phyloP scores from a whole-genome alignment of 2,797 vertebrate species.

The Malacoctenus gilli region DNA sequence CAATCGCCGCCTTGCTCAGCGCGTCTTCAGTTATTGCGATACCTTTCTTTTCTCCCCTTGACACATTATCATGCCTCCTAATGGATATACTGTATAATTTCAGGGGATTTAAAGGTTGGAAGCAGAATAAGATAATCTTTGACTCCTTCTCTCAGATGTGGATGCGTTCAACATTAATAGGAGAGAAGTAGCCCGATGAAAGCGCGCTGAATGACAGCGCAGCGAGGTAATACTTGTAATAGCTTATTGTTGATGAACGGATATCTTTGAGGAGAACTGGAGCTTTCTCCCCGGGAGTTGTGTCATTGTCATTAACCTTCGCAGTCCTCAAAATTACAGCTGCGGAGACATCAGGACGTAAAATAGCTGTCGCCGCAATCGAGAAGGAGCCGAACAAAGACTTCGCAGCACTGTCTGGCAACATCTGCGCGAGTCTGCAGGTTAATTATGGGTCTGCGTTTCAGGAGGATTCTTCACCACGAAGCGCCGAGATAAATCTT shows the following conservation, averaged over 20 bases:
- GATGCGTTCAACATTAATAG: constrained; percentile 43
- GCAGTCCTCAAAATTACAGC: constrained; percentile 51
- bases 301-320: constrained; percentile 71
- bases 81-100: constrained; percentile 57
- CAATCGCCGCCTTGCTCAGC: constrained; percentile 20
- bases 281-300: constrained; percentile 48
- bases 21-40: constrained; percentile 14
- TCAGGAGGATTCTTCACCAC: constrained; percentile 32
- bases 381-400: constrained; percentile 43
- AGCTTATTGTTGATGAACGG: constrained; percentile 68
- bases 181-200: constrained; percentile 37
- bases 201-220: constrained; percentile 35
- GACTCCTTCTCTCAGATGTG: constrained; percentile 29
- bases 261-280: constrained; percentile 52
- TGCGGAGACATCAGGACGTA: constrained; percentile 26
- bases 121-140: constrained; percentile 58
- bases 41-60: constrained; percentile 36
- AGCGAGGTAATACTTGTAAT: constrained; percentile 62
- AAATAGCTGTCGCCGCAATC: constrained; percentile 15
- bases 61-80: constrained; percentile 29
- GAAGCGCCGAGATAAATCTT: constrained; percentile 36
- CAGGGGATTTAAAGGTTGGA: constrained; percentile 58
- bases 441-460: constrained; percentile 62
- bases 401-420: constrained; percentile 29
- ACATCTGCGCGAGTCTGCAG: constrained; percentile 23